These are phyloP conservation scores for Laupala kohalensis DNA, from an alignment of 1,140 invertebrate species.

Conservation along the genomic window DNA sequence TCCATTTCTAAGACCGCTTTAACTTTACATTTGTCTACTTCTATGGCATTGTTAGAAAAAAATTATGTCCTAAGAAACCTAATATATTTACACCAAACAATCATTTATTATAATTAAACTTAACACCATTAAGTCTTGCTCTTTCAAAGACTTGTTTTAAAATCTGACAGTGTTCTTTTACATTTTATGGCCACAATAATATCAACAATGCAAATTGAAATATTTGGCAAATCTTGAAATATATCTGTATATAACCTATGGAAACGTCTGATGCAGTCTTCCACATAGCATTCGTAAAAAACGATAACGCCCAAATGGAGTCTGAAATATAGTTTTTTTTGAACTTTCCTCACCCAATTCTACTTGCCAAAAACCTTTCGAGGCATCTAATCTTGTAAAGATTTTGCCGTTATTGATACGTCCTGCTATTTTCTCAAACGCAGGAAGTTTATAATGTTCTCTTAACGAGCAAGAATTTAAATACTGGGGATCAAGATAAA, in stretches of 20 bases:
- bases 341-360: constrained; percentile 18
- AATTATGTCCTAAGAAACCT: constrained; percentile 27
- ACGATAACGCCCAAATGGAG: constrained; percentile 13
- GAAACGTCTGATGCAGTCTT: constrained; percentile 17
- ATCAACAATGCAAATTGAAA: constrained; percentile 17
- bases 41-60: constrained; percentile 24
- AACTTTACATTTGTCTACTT: constrained; percentile 22
- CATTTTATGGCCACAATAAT: constrained; percentile 16
- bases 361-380: constrained; percentile 23
- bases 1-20: constrained; percentile 23
- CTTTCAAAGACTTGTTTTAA: constrained; percentile 17
- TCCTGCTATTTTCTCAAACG: constrained; percentile 19
- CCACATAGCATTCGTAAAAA: constrained; percentile 12
- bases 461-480: constrained; percentile 24
- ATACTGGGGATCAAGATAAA: constrained; percentile 26
- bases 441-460: constrained; percentile 18
- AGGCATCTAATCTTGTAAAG: constrained; percentile 23
- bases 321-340: constrained; percentile 14
- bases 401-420: constrained; percentile 19
- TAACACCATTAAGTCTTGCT: constrained; percentile 18
- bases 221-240: constrained; percentile 14
- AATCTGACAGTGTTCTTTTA: constrained; percentile 8
- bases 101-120: constrained; percentile 22
- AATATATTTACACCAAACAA: constrained; percentile 17
- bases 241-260: constrained; percentile 13